Base-by-base conservation (phyloP, 2,113 vertebrate genomes). In the Copsychus sechellarum region DNA sequence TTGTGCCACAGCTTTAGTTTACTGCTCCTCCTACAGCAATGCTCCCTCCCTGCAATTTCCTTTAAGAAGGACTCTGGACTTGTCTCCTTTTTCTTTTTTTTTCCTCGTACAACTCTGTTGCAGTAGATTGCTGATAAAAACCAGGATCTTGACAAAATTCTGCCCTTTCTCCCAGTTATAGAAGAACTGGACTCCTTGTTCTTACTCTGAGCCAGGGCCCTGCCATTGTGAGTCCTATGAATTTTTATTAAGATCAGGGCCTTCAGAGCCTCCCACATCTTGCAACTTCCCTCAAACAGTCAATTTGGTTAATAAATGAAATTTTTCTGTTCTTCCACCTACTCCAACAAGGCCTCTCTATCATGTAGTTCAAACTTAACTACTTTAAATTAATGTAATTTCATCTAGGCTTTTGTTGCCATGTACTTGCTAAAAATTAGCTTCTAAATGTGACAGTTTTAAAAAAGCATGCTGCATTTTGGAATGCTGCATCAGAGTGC, bases 301-400 rank as follows among this genome's bases (percentile, higher is more conserved):
- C 76, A 57, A 17, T 62, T 57, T 90, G 19, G 60, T 72, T 73
- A 93, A 66, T 54, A 90, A 80, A 47, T 82, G 64, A 54, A 57
- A 74, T 47, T 88, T 86, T 31, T 56, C 71, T 42, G 4, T 80
- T 67, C 67, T 90, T 88, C 92, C 92, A 90, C 90, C 90, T 93
- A 57, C 74, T 92, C 58, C 47, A 69, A 36, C 54, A 83, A 80
- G 45, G 58, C 79, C 54, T 43, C 65, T 72, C 70, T 88, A 62
- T 90, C 71, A 77, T 77, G 21, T 12, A 36, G 9, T 42, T 95
- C 58, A 47, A 58, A 60, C 48, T 69, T 92, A 66, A 83, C 56
- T 57, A 26, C 77, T 95, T 91, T 79, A 65, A 86, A 70, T 45
- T 79, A 60, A 81, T 81, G 21, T 57, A 14, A 57, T 69, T 92